phyloP scores from a whole-genome alignment of 53 echinoderm and acorn worm species.

The Astropecten irregularis region DNA sequence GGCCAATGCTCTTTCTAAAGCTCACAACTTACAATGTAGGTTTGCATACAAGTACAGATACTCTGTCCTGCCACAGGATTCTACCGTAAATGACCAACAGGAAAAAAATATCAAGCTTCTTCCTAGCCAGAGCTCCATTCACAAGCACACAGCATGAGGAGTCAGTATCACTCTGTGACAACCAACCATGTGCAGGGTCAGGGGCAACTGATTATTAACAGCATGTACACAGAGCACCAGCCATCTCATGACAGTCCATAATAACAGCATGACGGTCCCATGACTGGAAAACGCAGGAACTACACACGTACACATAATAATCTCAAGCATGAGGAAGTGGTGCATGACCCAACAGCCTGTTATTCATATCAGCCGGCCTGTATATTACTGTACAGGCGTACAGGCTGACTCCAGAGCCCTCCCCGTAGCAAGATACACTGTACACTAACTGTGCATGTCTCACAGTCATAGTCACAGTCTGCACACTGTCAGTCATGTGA shows the following conservation, averaged over 20 bases:
- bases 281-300: conserved; percentile 22
- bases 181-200: conserved; percentile 17
- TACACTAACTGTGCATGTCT: no score
- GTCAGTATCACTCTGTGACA: no score
- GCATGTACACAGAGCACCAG: background rate
- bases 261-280: background rate
- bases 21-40: no score
- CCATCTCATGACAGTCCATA: conserved; percentile 24
- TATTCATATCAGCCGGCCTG: conserved; percentile 5
- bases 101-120: no score
- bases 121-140: no score
- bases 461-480: no score
- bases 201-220: conserved; percentile 11
- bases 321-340: conserved; percentile 26
- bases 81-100: no score
- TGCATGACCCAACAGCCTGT: conserved; percentile 24
- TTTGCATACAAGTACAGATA: no score
- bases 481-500: conserved; percentile 19
- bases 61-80: no score
- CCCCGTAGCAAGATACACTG: no score
- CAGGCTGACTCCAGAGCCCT: background rate
- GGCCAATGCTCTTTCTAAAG: no score
- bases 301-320: background rate
- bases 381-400: background rate
- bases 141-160: no score